Evolutionary conservation across 2,888 invertebrate species (phyloP), one percentile per base, ranked within the genome.

Genomic region (Hyposoter dolosus): DNA sequence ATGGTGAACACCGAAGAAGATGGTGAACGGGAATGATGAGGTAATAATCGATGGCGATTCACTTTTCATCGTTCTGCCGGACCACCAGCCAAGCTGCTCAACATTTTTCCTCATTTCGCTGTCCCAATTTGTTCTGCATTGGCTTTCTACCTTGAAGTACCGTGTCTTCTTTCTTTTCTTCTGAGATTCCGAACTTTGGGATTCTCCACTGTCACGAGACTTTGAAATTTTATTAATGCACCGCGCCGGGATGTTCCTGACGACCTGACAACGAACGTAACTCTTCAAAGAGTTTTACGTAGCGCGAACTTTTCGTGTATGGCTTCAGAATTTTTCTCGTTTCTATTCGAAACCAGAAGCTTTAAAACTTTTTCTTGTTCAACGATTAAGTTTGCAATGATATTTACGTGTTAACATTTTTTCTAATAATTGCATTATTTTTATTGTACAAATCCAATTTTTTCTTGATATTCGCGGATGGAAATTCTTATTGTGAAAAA

Each of bases 41-140:
- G 32, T 78, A 76, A 80, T 83, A 83, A 86, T 83, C 81, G 68
- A 17, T 63, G 81, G 66, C 77, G 86, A 86, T 86, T 83, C 77
- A 86, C 83, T 77, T 83, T 74, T 83, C 85, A 77, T 76, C 76
- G 82, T 15, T 50, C 35, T 47, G 66, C 17, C 23, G 78, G 85
- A 85, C 85, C 85, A 85, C 85, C 85, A 80, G 60, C 79, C 76
- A 47, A 72, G 85, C 43, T 43, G 53, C 76, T 80, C 12, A 19
- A 23, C 3, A 40, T 72, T 72, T 50, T 17, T 9, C 72, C 60
- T 23, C 63, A 65, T 75, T 69, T 32, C 76, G 43, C 65, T 43
- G 32, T 65, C 32, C 60, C 79, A 12, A 23, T 47, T 40, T 40
- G 60, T 12, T 45, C 19, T 23, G 6, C 43, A 47, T 68, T 56